Conservation (phyloP, 2,113 vertebrate genomes). For the Leuciscus idus region DNA sequence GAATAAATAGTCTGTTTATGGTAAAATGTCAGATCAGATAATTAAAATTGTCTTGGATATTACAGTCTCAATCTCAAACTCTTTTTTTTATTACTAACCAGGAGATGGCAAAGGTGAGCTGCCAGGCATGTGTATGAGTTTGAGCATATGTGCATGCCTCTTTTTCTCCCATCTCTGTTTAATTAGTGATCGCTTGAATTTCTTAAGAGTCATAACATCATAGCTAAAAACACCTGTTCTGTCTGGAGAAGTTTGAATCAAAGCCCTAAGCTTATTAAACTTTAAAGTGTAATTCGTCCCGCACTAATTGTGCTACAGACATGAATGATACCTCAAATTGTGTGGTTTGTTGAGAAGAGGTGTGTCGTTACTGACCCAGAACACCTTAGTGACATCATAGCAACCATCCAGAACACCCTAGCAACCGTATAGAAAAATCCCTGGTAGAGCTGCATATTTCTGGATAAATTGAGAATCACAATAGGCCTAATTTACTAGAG, state of each 20-base stretch:
- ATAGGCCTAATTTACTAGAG: no score
- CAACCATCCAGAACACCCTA: background rate
- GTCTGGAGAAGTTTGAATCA: slow-evolving; percentile 1
- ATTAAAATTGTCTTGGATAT: background rate
- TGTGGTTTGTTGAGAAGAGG: background rate
- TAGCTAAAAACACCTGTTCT: background rate
- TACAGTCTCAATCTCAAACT: background rate
- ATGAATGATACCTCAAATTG: background rate
- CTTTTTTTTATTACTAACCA: slow-evolving; percentile 14
- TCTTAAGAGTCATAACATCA: slow-evolving; percentile 10
- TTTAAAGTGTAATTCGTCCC: background rate
- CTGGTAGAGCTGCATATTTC: no score
- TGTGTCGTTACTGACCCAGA: background rate
- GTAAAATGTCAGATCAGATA: slow-evolving; percentile 7
- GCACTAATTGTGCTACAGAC: background rate
- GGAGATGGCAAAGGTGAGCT: slow-evolving; percentile 53
- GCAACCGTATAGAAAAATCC: background rate
- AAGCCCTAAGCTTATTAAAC: background rate
- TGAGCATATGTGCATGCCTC: background rate
- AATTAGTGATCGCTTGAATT: background rate
- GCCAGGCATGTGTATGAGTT: background rate
- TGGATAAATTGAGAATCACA: no score
- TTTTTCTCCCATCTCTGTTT: slow-evolving; percentile 4
- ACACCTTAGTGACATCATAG: background rate
- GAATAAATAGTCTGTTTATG: background rate